Evolutionary conservation across 2,113 vertebrate genomes (phyloP), one percentile per base, ranked within the genome.

Genomic region (Nipponia nippon): DNA sequence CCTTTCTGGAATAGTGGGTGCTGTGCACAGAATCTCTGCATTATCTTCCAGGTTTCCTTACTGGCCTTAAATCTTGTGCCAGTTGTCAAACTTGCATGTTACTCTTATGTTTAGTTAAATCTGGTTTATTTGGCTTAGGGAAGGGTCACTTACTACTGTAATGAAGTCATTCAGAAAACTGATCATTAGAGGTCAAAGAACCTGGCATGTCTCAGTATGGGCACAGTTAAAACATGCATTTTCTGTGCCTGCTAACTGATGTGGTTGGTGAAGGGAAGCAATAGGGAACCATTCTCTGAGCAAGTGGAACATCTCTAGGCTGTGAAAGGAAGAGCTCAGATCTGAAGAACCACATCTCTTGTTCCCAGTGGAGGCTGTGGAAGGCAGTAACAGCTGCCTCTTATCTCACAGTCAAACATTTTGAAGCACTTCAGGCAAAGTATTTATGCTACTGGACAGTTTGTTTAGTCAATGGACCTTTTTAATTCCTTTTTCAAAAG

Each of bases 371-470:
- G 90, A 71, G 86, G 77, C 90, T 19, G 13, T 38, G 63, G 56
- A 95, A 76, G 36, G 87, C 76, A 63, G 38, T 18, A 95, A 66
- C 90, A 97, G 91, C 96, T 98, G 96, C 90, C 70, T 94, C 81
- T 96, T 91, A 62, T 63, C 79, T 78, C 55, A n/a, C 59, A 94
- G 82, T 91, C 91, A 80, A 97, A 85, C 62, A 87, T 88, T 70
- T 66, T 71, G 77, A 96, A 92, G 62, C 32, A 84, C 47, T 94
- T 92, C 49, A 95, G 82, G 66, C 40, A 23, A 92, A 75, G 89
- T 97, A 83, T 94, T 95, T 94, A 89, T 91, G 90, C 91, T 97
- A 92, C 89, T 61, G 84, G 94, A 88, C 38, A 91, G 50, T 96
- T 97, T 95, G 97, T 98, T 97, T 97, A 95, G 73, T 83, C 89